Conservation (phyloP, 2,888 invertebrate species). For the Liopterus haemorrhoidalis region DNA sequence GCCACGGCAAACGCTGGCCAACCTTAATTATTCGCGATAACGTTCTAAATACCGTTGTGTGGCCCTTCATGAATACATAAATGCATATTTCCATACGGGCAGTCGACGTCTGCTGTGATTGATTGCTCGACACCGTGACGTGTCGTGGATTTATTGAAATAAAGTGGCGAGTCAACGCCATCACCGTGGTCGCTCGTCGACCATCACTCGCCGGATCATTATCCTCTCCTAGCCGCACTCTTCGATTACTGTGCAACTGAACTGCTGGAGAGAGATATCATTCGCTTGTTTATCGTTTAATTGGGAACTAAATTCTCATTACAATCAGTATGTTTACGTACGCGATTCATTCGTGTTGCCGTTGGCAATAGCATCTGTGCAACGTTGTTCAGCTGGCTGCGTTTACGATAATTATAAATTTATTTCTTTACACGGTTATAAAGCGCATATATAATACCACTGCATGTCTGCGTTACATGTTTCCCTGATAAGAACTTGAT, state of each 20-base stretch:
- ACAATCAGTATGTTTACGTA: neutral
- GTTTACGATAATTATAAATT: slow-evolving; percentile 18
- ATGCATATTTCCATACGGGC: slow-evolving; percentile 8
- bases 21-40: slow-evolving; percentile 15
- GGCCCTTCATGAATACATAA: slow-evolving; percentile 7
- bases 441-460: neutral
- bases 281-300: slow-evolving; percentile 9
- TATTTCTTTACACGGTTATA: slow-evolving; percentile 14
- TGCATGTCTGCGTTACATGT: too few relatives aligned
- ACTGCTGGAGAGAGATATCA: slow-evolving; percentile 6
- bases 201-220: slow-evolving; percentile 5
- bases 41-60: slow-evolving; percentile 11
- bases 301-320: slow-evolving; percentile 2
- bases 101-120: slow-evolving; percentile 4
- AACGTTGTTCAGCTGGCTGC: neutral
- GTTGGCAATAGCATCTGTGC: neutral
- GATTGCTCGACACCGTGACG: slow-evolving; percentile 8
- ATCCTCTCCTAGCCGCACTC: too few relatives aligned
- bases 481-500: too few relatives aligned
- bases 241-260: too few relatives aligned
- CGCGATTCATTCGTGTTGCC: neutral
- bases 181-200: too few relatives aligned
- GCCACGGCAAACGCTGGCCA: slow-evolving; percentile 3
- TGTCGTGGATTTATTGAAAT: slow-evolving; percentile 15
- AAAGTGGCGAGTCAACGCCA: slow-evolving; percentile 8